A percentile compares a stretch with the other conserved stretches of the same genome.
These are phyloP conservation scores for Lichenostomus cassidix DNA, from an alignment of 2,113 vertebrate genomes.

Conservation along the genomic window DNA sequence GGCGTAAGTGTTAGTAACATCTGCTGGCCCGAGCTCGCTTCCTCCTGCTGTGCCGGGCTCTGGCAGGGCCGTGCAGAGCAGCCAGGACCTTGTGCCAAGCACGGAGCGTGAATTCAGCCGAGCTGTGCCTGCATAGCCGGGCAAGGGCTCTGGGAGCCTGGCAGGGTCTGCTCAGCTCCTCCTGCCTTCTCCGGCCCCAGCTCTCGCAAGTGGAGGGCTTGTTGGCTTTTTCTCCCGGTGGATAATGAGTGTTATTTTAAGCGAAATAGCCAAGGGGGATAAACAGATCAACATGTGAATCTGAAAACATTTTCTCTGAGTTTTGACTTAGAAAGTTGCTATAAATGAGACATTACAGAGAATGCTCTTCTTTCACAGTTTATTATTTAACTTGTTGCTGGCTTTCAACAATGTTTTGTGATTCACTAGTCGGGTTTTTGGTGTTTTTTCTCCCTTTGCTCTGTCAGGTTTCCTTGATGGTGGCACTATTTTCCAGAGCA, in stretches of 20 bases:
- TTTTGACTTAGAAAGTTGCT: neutral
- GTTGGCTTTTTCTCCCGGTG: neutral
- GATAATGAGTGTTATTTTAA: neutral
- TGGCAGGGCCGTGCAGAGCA: neutral
- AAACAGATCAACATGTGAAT: slow-evolving; percentile 16
- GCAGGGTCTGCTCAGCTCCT: neutral
- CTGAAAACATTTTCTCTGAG: neutral
- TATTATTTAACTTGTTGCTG: neutral
- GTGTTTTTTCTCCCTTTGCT: neutral
- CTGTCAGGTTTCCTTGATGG: neutral
- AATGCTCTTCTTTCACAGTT: neutral
- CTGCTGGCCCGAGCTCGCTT: slow-evolving; percentile 39
- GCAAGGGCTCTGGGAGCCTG: neutral
- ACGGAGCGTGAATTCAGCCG: neutral
- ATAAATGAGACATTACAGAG: neutral
- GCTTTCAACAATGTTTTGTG: neutral
- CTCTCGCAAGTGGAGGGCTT: neutral
- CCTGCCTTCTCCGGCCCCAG: neutral
- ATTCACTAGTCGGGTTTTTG: neutral
- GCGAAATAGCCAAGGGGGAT: neutral
- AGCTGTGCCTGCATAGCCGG: neutral
- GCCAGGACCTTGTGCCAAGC: neutral
- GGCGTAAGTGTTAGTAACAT: slow-evolving; percentile 42
- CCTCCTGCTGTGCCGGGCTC: neutral
- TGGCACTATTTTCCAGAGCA: neutral